A percentile compares a stretch with the other conserved stretches of the same genome.
Conservation (phyloP, 2,888 invertebrate species). For the Alsophila aescularia region DNA sequence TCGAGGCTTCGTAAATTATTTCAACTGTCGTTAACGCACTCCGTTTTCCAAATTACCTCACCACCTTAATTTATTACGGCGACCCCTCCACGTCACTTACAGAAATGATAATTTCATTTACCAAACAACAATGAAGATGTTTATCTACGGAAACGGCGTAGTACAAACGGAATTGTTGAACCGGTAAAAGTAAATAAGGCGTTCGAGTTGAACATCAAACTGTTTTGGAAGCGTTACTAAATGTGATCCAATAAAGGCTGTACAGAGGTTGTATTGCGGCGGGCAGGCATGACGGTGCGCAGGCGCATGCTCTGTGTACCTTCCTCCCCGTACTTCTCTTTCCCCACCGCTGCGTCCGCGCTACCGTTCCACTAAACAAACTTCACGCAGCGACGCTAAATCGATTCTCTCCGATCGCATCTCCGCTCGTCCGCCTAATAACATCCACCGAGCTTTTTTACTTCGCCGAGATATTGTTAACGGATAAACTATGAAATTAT, state of each 20-base stretch:
- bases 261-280: conserved; percentile 29
- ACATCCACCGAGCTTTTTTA: conserved; percentile 76
- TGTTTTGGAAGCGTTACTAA: conserved; percentile 62
- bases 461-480: conserved; percentile 69
- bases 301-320: conserved; percentile 56
- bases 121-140: conserved; percentile 64
- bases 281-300: conserved; percentile 58
- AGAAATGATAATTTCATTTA: conserved; percentile 71
- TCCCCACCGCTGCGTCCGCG: conserved; percentile 35
- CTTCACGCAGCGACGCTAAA: conserved; percentile 77
- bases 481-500: conserved; percentile 79
- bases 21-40: conserved; percentile 68
- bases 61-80: conserved; percentile 59
- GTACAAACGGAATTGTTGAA: conserved; percentile 48
- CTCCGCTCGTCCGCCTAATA: conserved; percentile 70
- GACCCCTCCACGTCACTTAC: conserved; percentile 57
- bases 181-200: conserved; percentile 52
- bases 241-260: conserved; percentile 57
- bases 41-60: conserved; percentile 61
- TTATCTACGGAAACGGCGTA: conserved; percentile 52
- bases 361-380: conserved; percentile 81
- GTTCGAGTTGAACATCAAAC: conserved; percentile 51
- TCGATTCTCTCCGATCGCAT: conserved; percentile 78
- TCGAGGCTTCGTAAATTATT: conserved; percentile 64
- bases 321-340: conserved; percentile 17